These are phyloP conservation scores for Danio rerio DNA, from an alignment of 2,113 vertebrate species.

Conservation along the genomic window GRCz12tu NC_133190.1:31606001-31606500, in stretches of 20 bases:
- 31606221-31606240: not conserved
- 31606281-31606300: constrained; percentile 15
- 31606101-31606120: not conserved
- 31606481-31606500: not conserved
- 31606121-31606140: not conserved
- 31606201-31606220: not conserved
- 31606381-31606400: not conserved
- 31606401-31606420: not conserved
- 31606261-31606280: constrained; percentile 21
- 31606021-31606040: not conserved
- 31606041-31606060: not conserved
- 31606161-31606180: not conserved
- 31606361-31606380: not conserved
- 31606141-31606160: no score
- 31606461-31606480: not conserved
- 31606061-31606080: not conserved
- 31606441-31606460: not conserved
- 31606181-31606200: not conserved
- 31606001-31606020: not conserved
- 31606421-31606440: not conserved
- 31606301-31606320: constrained; percentile 3
- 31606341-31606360: not conserved
- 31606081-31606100: not conserved
- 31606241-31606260: constrained; percentile 2
- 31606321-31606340: not conserved